Base-by-base conservation (phyloP, 1,140 invertebrate species). In the Rhyacophila brunnea region DNA sequence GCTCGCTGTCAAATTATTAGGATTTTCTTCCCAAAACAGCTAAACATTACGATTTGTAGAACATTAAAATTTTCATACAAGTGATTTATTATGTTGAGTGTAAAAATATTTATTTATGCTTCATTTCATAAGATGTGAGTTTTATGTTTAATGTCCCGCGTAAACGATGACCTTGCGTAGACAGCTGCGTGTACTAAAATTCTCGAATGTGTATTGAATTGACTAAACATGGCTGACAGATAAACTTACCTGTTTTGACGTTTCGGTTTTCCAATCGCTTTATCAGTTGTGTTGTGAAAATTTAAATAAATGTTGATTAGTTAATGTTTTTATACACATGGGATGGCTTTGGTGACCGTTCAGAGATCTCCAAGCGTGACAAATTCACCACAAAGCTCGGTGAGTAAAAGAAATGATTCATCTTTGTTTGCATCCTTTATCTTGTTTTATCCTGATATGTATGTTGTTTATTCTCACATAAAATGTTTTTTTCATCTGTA, bases 311-410 rank as follows among this genome's bases (percentile, higher is more conserved):
- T 50, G 36, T 58, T 51, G n/a, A 13, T 50, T 13, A 47, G 15
- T 60, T 54, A 53, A 60, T 60, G 58, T 60, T 49, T 54, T 60
- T 45, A 35, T 49, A 36, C 11, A 43, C 15, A 58, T 54, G 46
- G 34, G 55, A 85, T 86, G 84, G 83, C 84, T 69, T 74, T 85
- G 69, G 84, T 85, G 68, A 85, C 82, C 47, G 82, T 86, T 60
- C 83, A 85, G 68, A 77, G 83, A 62, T 85, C 83, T 59, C 84
- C 83, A 54, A 85, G 83, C 68, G 78, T 58, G 46, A 58, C 55
- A 51, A 84, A 81, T 73, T 85, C 82, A 61, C 83, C 83, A 18
- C 81, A 81, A 69, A 83, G 80, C 71, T 81, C 81, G 69, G 58
- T 53, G 46, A 60, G 58, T 60, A 9, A 28, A 28, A 28, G 9